A percentile compares a stretch with the other conserved stretches of the same genome.
phyloP scores from a whole-genome alignment of 2,888 invertebrate genomes.

The Clanis bilineata region DNA sequence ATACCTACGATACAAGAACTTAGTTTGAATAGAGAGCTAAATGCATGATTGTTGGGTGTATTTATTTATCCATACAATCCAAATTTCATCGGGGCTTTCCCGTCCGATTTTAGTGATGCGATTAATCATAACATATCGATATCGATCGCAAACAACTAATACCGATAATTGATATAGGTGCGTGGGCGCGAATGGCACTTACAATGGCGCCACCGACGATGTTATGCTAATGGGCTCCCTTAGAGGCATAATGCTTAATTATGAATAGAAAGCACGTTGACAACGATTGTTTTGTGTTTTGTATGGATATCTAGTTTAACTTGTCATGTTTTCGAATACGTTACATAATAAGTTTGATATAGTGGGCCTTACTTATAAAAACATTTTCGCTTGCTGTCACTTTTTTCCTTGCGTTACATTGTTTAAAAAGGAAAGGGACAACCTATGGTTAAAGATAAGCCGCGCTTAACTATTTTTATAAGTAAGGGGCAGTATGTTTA shows the following conservation, averaged over 20 bases:
- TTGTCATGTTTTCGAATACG: constrained; percentile 13
- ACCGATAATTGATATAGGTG: constrained; percentile 71
- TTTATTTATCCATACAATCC: too few relatives aligned
- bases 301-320: constrained; percentile 12
- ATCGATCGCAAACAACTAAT: constrained; percentile 77
- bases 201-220: constrained; percentile 72
- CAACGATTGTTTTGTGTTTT: constrained; percentile 21
- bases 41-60: too few relatives aligned
- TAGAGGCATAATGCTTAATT: constrained; percentile 43
- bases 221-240: constrained; percentile 53
- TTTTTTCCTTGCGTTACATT: too few relatives aligned
- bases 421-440: too few relatives aligned
- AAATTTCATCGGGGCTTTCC: constrained; percentile 67
- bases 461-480: too few relatives aligned
- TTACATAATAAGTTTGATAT: not conserved
- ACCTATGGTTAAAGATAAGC: too few relatives aligned
- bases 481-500: too few relatives aligned
- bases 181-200: constrained; percentile 72
- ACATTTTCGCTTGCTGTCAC: not conserved
- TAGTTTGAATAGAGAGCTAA: too few relatives aligned
- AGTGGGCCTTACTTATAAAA: too few relatives aligned
- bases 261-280: constrained; percentile 48
- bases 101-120: constrained; percentile 64
- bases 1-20: too few relatives aligned
- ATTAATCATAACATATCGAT: constrained; percentile 75